Conservation (phyloP, 2,113 vertebrate genomes). For the Sapajus apella region DNA sequence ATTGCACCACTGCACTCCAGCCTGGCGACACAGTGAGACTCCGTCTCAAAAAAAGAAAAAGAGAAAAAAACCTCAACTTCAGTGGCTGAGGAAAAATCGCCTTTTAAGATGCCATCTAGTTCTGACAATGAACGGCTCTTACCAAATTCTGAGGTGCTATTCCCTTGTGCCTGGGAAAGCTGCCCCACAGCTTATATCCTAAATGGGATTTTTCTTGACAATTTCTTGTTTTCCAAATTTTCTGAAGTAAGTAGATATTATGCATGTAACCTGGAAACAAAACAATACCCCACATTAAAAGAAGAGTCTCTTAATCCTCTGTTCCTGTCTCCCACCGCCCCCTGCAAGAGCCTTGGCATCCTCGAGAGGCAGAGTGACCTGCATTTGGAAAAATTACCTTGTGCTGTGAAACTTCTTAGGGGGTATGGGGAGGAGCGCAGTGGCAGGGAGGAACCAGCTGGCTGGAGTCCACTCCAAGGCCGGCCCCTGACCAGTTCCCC, state of each 20-base stretch:
- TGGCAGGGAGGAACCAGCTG: fast-evolving
- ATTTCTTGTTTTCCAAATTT: neutral
- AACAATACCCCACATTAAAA: neutral
- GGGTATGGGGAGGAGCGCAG: fast-evolving
- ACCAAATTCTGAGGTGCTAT: neutral
- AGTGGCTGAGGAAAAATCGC: neutral
- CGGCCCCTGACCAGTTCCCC: neutral
- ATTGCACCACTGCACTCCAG: too few species aligned
- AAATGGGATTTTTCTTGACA: neutral
- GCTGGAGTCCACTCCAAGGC: neutral
- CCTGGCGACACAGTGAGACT: too few species aligned
- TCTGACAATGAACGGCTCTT: neutral
- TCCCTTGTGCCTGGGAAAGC: neutral
- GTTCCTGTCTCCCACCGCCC: neutral
- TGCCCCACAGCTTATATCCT: neutral
- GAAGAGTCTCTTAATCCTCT: neutral
- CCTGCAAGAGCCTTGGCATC: neutral
- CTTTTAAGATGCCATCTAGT: neutral
- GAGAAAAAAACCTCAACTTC: too few species aligned
- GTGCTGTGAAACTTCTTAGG: neutral
- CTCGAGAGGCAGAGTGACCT: neutral
- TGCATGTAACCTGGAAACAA: neutral
- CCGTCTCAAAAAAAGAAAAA: too few species aligned
- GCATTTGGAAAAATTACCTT: neutral
- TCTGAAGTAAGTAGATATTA: neutral